These are phyloP conservation scores for Oscheius sp. DNA, from an alignment of 2,888 invertebrate genomes.

Conservation along the genomic window DNA sequence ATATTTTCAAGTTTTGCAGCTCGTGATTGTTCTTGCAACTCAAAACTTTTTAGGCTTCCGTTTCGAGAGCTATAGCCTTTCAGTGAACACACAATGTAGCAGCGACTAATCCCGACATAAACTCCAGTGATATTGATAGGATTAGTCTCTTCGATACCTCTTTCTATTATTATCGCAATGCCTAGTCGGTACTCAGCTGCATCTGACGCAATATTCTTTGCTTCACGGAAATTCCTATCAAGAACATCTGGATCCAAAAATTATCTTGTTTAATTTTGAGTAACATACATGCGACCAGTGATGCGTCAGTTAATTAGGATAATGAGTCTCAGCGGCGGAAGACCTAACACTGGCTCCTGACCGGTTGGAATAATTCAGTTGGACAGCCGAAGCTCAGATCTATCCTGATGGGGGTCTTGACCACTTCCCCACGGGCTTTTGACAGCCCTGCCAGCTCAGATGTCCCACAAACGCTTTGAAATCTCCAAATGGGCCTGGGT, in stretches of 20 bases:
- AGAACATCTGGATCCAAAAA: neutral
- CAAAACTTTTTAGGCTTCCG: too few species aligned
- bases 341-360: constrained; percentile 5
- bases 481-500: constrained; percentile 18
- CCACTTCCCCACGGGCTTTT: neutral
- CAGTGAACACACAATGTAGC: too few species aligned
- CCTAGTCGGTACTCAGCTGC: too few species aligned
- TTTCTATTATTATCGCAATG: too few species aligned
- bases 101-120: too few species aligned
- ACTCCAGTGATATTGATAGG: too few species aligned
- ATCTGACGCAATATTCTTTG: neutral
- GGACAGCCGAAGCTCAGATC: constrained; percentile 3
- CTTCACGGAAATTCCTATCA: neutral
- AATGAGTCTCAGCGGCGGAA: constrained; percentile 20
- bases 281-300: neutral
- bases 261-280: neutral
- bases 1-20: too few species aligned
- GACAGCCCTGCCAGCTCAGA: constrained; percentile 14
- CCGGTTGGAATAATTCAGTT: constrained; percentile 19
- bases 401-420: neutral
- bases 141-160: too few species aligned
- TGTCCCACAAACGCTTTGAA: constrained; percentile 14
- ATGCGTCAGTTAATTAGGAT: constrained; percentile 20
- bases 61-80: too few species aligned
- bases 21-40: too few species aligned